phyloP scores from a whole-genome alignment of 2,888 invertebrate genomes.

The Tyria jacobaeae region DNA sequence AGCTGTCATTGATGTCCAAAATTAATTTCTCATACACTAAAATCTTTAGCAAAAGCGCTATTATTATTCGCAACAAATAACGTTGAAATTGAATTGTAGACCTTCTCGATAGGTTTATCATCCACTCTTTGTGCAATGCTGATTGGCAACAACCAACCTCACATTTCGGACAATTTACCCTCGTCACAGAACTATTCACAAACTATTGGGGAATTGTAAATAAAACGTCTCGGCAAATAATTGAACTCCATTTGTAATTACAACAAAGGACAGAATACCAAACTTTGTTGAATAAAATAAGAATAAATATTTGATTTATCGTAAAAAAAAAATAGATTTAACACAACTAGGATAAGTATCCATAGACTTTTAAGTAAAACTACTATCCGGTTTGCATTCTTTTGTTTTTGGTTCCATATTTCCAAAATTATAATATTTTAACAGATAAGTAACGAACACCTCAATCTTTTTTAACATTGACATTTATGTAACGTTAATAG shows the following conservation, averaged over 20 bases:
- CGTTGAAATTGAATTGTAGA: conserved; percentile 58
- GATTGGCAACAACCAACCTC: conserved; percentile 73
- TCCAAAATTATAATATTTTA: neutral
- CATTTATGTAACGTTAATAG: no score
- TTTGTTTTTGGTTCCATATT: no score
- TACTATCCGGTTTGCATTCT: no score
- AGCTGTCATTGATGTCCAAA: conserved; percentile 52
- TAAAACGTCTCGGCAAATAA: conserved; percentile 50
- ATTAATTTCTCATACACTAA: conserved; percentile 63
- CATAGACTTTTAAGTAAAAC: no score
- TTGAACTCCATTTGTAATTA: conserved; percentile 37
- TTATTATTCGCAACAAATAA: conserved; percentile 64
- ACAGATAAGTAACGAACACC: neutral
- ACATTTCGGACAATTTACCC: conserved; percentile 71
- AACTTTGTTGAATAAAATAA: no score
- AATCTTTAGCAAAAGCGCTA: conserved; percentile 59
- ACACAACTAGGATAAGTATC: no score
- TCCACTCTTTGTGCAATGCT: conserved; percentile 55
- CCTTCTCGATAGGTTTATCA: conserved; percentile 67
- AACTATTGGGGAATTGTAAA: conserved; percentile 35
- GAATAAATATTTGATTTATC: no score
- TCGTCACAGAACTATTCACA: conserved; percentile 71
- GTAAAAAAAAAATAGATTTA: no score
- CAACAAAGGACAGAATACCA: no score
- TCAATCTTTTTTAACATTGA: neutral